A percentile compares a stretch with the other conserved stretches of the same genome.
Conservation (phyloP, 2,797 vertebrate species). For the Neosilurus hyrtlii region DNA sequence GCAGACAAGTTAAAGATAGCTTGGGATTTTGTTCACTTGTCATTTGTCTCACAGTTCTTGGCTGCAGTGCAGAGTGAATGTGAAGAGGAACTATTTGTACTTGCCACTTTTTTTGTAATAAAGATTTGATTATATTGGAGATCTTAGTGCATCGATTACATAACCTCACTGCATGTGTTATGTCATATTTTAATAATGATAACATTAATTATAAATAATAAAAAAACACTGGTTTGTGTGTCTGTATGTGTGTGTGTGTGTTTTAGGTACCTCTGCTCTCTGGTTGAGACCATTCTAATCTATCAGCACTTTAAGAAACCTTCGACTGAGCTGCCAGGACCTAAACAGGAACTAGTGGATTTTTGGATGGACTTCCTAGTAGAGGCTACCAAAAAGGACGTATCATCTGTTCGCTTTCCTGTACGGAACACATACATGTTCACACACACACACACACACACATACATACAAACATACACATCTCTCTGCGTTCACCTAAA, state of each 20-base stretch:
- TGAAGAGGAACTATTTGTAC: neutral
- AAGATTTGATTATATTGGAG: neutral
- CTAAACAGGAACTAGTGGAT: slow-evolving; percentile 91
- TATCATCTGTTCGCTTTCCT: slow-evolving; percentile 93
- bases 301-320: slow-evolving; percentile 94
- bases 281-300: slow-evolving; percentile 94
- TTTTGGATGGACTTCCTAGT: slow-evolving; percentile 99
- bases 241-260: slow-evolving; percentile 21
- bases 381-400: slow-evolving; percentile 90
- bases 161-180: neutral
- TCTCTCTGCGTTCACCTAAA: neutral
- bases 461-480: neutral
- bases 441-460: neutral
- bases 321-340: slow-evolving; percentile 75
- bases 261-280: slow-evolving; percentile 87
- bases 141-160: neutral
- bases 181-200: neutral
- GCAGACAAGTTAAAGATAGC: slow-evolving; percentile 8
- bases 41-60: neutral
- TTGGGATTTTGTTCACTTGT: neutral
- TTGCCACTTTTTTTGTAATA: neutral
- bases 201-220: too few relatives aligned
- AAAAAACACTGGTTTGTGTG: neutral
- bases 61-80: neutral
- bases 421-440: slow-evolving; percentile 70